Evolutionary conservation across 2,888 invertebrate species (phyloP), one percentile per base, ranked within the genome.

Genomic region (Orthosia incerta): DNA sequence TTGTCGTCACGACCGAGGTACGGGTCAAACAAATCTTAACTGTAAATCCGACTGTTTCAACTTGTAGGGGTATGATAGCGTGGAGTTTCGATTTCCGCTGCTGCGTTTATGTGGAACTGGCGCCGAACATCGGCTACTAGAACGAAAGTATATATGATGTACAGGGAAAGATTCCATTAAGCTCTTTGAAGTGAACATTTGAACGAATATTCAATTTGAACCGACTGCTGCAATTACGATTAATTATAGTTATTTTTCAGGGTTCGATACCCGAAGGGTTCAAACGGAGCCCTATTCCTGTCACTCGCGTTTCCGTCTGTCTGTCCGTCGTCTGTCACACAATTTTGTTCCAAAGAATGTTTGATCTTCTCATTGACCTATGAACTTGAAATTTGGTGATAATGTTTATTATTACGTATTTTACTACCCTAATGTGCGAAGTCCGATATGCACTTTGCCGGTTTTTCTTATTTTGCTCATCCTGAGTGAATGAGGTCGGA

Each of bases 21-120:
- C 68, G 74, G 79, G 74, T 83, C 81, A 79, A 83, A 83, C 67
- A 75, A 79, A 86, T 81, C 71, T 81, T 83, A 86, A 86, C 86
- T 81, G 86, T 86, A 80, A 86, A 81, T 76, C 69, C 57, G 68
- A 66, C 56, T 70, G 67, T 75, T 79, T 71, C 57, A 81, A 79
- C 71, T 71, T 76, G 70, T 66, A 65, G 70, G 77, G 71, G 69
- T 80, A 83, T 79, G 72, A 79, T 74, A 75, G 74, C 76, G 73
- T 59, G 62, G 63, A 75, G 79, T 86, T 85, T 86, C 74, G 78
- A 86, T 86, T 86, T 79, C 83, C 81, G 73, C 71, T 65, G 81
- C 67, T 72, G 70, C 74, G 62, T 76, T 86, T 64, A 74, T 74
- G 60, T 73, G 62, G 73, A 83, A 84, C 86, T 75, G 86, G 84